Base-by-base conservation (phyloP, 2,888 invertebrate species). In the Drosophila greeni region DNA sequence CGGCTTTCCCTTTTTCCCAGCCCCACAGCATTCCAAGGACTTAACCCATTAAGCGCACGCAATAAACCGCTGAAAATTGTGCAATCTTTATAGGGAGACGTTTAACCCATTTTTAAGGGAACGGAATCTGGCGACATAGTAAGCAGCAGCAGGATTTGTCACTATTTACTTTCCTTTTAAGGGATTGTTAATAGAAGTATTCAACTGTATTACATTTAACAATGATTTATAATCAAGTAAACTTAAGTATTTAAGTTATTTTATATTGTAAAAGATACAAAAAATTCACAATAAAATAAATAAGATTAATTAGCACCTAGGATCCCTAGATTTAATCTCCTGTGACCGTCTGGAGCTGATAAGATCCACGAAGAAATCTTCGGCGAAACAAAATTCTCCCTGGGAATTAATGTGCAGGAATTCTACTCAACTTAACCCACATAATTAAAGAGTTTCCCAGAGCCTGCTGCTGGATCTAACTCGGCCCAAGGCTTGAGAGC, bases 381-480 rank as follows among this genome's bases (percentile, higher is more conserved):
- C 18, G 26, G 16, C 6, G 5, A 4, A 26, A 8, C 14, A 0
- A 6, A 47, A 16, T 31, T n/a, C n/a, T n/a, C 9, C 9, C 23
- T 16, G 8, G 2, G 34, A 55, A 55, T 56, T 52, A 56, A 53
- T 53, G 53, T 18, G 18, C 36, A 14, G 33, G 36, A 53, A 29
- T 20, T 26, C 34, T 12, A n/a, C 12, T 20, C 3, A 26, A 16
- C 36, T 40, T 20, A 29, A 43, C 59, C 26, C 36, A 43, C 43
- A 29, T 24, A 64, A 64, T 62, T 62, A 64, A 62, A 64, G 64
- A 42, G 61, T n/a, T 34, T 18, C 29, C 33, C 40, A 14, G 26
- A 20, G 37, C 18, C 20, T 3, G 39, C 40, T n/a, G n/a, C 56
- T 48, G 59, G 37, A 45, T 24, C 43, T 8, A 60, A 18, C 36